Percentiles rank a stretch among this genome's conserved stretches.
These are phyloP conservation scores for Mormyrops boulengeri DNA, from an alignment of 2,797 vertebrate species.

Conservation along the genomic window DNA sequence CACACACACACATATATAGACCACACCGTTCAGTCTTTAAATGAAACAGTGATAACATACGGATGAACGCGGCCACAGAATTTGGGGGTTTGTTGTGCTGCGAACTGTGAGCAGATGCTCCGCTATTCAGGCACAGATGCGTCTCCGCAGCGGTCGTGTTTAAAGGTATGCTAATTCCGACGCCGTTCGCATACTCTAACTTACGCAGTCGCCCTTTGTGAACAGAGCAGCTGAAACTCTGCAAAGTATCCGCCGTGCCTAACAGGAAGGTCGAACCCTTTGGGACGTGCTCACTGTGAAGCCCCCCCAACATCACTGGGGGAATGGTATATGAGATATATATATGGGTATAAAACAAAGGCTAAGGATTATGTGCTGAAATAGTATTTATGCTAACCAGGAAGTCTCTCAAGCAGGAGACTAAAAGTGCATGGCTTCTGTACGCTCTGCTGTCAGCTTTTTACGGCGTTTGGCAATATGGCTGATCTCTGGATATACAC, in stretches of 20 bases:
- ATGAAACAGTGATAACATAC: background rate
- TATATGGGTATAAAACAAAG: slow-evolving; percentile 20
- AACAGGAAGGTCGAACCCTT: slow-evolving; percentile 43
- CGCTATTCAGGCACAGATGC: slow-evolving; percentile 25
- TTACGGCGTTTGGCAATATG: background rate
- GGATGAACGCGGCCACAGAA: background rate
- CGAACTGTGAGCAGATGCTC: slow-evolving; percentile 17
- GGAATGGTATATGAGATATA: slow-evolving; percentile 37
- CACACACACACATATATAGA: background rate
- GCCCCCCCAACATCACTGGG: slow-evolving; percentile 24
- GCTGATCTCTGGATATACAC: background rate
- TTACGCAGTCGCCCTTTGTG: slow-evolving; percentile 25
- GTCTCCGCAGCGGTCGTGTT: slow-evolving; percentile 23
- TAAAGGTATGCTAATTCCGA: slow-evolving; percentile 25
- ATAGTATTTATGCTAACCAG: slow-evolving; percentile 41
- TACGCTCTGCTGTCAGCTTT: background rate
- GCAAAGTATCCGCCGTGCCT: slow-evolving; percentile 38
- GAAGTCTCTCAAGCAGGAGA: slow-evolving; percentile 29
- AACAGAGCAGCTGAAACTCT: slow-evolving; percentile 35
- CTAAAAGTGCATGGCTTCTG: background rate
- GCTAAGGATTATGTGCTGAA: slow-evolving; percentile 46
- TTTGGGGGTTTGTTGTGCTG: background rate
- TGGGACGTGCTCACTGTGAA: slow-evolving; percentile 37
- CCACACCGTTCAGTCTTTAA: background rate
- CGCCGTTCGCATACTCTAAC: slow-evolving; percentile 25